Conservation (phyloP, 1,140 invertebrate genomes). For the Nasonia longicornis region DNA sequence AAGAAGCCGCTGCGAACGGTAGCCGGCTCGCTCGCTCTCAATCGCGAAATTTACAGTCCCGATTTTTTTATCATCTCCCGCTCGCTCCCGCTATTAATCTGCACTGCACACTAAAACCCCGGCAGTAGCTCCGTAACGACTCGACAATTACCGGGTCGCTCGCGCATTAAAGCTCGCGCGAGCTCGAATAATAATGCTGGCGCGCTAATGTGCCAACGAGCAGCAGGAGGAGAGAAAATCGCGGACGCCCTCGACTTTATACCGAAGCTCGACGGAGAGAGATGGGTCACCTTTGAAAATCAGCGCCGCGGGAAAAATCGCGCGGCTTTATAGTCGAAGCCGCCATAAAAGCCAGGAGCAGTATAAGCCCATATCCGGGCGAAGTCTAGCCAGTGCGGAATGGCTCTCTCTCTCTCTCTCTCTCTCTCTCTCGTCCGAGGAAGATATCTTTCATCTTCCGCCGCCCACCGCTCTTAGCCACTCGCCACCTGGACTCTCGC, state of each 20-base stretch:
- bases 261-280: neutral
- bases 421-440: neutral
- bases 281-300: constrained; percentile 36
- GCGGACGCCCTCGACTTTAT: constrained; percentile 16
- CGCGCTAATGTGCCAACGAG: constrained; percentile 31
- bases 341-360: constrained; percentile 54
- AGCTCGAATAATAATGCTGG: constrained; percentile 11
- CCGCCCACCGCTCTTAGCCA: constrained; percentile 25
- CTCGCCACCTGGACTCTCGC: constrained; percentile 11
- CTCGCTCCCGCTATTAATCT: constrained; percentile 24
- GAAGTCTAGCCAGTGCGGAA: constrained; percentile 45
- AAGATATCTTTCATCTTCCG: constrained; percentile 60
- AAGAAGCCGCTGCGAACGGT: neutral
- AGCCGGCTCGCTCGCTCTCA: neutral
- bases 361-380: constrained; percentile 54
- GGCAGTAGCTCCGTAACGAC: constrained; percentile 13
- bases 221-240: neutral
- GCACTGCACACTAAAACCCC: neutral
- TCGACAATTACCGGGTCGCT: constrained; percentile 4
- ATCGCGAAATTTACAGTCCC: constrained; percentile 30
- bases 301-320: constrained; percentile 46
- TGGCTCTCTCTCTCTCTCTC: neutral
- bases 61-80: constrained; percentile 23
- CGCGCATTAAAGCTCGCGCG: neutral
- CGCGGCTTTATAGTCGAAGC: constrained; percentile 56